Base-by-base conservation (phyloP, 37 sponge, comb jelly and placozoan genomes). In the Hexactinellida sp. region DNA sequence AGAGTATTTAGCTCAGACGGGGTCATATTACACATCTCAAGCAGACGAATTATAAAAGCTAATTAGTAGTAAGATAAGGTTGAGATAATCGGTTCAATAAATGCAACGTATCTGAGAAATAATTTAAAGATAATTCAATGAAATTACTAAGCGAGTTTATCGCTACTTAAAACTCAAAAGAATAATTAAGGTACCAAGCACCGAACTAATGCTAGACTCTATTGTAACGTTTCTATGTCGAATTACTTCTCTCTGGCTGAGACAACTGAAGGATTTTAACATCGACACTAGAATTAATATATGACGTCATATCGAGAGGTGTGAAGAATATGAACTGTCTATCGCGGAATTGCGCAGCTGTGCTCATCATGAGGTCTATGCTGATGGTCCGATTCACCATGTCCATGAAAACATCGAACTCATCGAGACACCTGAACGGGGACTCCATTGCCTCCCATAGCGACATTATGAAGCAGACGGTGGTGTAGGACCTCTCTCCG, bases 401-500 rank as follows among this genome's bases (percentile, higher is more conserved):
- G 83, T 98, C 99, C 99, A 98, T 98, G 86, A 98, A 98, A 24
- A 98, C 96, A 86, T 98, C 99, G 89, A 98, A 98, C 89, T 98
- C 99, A 85, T 98, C 99, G 54, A 98, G 89, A 36, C 91, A 88
- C 13, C 94, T 90, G 55, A 98, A 95, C 0, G 99, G 99, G 24
- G 93, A 83, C 55, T 98, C 96, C 54, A 94, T 94, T n/a, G 92
- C 93, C 23, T 94, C 93, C 99, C 99, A 98, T 28, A 98, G 94
- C 10, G 96, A 86, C 89, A 95, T 90, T 87, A 98, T 92, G 86
- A 98, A 98, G 84, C 92, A 91, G 51, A 98, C 99, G 23, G 96
- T 98, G n/a, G 96, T 84, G 89, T 92, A 98, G 0, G 99, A 98
- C 16, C 99, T 85, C 89, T 98, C 99, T 0, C 99, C 99, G 3